Evolutionary conservation across 1,140 invertebrate genomes (phyloP), one percentile per base, ranked within the genome.

Genomic region (Lepidurus apus): DNA sequence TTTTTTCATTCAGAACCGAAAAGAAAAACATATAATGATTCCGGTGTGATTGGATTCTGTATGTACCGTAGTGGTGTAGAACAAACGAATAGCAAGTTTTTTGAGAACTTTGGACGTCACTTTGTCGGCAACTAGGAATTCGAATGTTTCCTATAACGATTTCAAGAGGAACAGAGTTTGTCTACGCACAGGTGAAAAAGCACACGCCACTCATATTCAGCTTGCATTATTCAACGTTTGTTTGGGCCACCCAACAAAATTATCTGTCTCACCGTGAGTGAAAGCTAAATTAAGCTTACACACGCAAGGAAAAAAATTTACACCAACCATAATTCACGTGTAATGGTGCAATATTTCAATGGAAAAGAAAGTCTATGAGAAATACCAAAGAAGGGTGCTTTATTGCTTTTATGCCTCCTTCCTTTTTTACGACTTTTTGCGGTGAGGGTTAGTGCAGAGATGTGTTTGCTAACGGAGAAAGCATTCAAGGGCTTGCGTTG

Each of bases 351-450:
- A 65, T 65, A 65, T 65, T 65, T 65, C 53, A 65, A 9, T 65
- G 53, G 53, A 65, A 65, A 65, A 65, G 53, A 65, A 65, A 65
- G 53, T 65, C 47, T 65, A 21, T 11, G 53, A 65, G 21, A 65
- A 47, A 65, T n/a, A 65, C 13, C 53, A 65, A n/a, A 21, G 21
- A 65, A 65, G 21, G 53, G 21, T 21, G 17, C 21, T 21, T 21
- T n/a, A n/a, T 21, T n/a, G 53, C 17, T 21, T 65, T 21, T 65
- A 65, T 65, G 53, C 53, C 53, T 65, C 17, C 17, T 65, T n/a
- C 26, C 26, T 65, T 21, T 21, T 65, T 65, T 65, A 65, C 13
- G 13, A 47, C 45, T 47, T 47, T 65, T 65, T 65, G 53, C 53
- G 8, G 53, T 65, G 53, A 65, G 53, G 53, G 53, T 65, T 65